Conservation (phyloP, 2,797 vertebrate genomes). For the Remorina albescens region DNA sequence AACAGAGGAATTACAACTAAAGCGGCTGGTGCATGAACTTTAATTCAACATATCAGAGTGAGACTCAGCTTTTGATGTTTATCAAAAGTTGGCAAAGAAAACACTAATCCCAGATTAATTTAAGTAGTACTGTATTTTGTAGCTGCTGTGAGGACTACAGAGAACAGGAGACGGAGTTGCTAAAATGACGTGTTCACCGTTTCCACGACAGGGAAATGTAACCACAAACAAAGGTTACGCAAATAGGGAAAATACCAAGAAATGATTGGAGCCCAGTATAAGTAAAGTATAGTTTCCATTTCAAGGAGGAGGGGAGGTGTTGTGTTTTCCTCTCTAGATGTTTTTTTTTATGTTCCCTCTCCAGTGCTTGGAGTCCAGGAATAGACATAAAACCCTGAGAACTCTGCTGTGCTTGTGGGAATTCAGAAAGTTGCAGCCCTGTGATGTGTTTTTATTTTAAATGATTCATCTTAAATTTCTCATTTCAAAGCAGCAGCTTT, state of each 20-base stretch:
- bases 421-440: constrained; percentile 6
- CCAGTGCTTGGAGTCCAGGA: constrained; percentile 1
- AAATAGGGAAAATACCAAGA: constrained; percentile 9
- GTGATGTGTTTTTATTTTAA: constrained; percentile 14
- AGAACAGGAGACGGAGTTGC: not conserved
- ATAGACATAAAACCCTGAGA: constrained; percentile 25
- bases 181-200: not conserved
- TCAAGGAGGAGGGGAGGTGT: not conserved
- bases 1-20: constrained; percentile 10
- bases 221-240: not conserved
- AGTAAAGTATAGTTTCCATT: constrained; percentile 21
- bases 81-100: not conserved
- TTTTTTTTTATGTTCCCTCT: constrained; percentile 3
- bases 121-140: not conserved
- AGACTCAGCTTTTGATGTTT: not conserved
- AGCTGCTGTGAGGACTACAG: not conserved
- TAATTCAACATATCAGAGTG: not conserved
- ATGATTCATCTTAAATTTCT: constrained; percentile 33
- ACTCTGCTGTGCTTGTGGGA: not conserved
- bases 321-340: not conserved
- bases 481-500: constrained; percentile 16
- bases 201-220: not conserved
- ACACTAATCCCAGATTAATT: not conserved
- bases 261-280: not conserved
- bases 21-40: not conserved